These are phyloP conservation scores for Tetramorium bicarinatum DNA, from an alignment of 2,888 invertebrate species.

Conservation along the genomic window DNA sequence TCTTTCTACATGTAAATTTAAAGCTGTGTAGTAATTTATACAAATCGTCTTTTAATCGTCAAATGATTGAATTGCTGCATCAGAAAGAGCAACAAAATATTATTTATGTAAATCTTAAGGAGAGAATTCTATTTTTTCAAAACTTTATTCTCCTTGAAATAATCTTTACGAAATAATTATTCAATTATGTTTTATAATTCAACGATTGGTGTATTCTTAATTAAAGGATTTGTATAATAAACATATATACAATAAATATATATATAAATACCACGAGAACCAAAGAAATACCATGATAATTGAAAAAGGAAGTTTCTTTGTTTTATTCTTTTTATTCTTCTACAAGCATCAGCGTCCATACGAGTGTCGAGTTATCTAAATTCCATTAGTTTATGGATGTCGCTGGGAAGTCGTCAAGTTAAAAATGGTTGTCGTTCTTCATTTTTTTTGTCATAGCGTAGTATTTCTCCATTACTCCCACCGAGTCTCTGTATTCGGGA, in stretches of 20 bases:
- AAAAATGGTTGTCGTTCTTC: constrained; percentile 15
- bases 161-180: background rate
- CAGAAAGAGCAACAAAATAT: background rate
- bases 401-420: background rate
- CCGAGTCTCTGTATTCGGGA: constrained; percentile 21
- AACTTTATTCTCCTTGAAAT: background rate
- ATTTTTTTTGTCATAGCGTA: constrained; percentile 25
- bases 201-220: background rate
- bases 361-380: background rate
- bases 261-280: background rate
- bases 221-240: background rate
- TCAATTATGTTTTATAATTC: background rate
- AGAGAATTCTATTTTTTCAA: background rate
- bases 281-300: background rate
- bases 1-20: background rate
- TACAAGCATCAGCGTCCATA: background rate
- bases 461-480: constrained; percentile 20
- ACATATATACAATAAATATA: no score
- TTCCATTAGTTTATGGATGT: constrained; percentile 4
- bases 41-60: background rate
- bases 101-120: background rate
- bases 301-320: background rate
- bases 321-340: background rate
- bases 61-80: background rate
- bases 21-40: background rate